Percentiles rank a stretch among this genome's conserved stretches.
phyloP scores from a whole-genome alignment of 2,113 vertebrate species.

The Guaruba guarouba region DNA sequence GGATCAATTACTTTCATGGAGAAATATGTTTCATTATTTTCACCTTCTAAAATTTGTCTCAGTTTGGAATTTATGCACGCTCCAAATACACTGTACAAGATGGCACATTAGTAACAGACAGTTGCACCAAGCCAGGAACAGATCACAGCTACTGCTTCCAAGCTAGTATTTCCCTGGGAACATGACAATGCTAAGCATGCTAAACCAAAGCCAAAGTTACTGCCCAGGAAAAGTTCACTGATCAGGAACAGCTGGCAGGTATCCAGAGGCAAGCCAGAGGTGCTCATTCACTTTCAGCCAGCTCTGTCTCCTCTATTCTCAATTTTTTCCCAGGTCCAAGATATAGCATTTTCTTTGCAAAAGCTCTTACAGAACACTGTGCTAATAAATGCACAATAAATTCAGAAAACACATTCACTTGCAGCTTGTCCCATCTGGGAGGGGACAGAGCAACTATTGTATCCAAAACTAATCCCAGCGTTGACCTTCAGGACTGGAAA shows the following conservation, averaged over 20 bases:
- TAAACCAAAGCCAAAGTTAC: background rate
- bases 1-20: background rate
- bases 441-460: background rate
- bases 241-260: background rate
- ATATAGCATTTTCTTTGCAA: background rate
- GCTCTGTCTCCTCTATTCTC: background rate
- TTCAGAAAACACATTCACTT: background rate
- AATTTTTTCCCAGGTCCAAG: background rate
- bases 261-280: background rate
- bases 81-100: background rate
- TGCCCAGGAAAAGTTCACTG: background rate
- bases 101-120: background rate
- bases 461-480: background rate
- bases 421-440: background rate
- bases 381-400: background rate
- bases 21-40: background rate
- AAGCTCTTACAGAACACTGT: background rate
- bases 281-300: background rate
- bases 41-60: background rate
- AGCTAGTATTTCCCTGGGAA: background rate
- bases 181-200: accelerated
- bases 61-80: accelerated
- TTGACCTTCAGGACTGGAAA: background rate
- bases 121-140: background rate
- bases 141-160: background rate